Percentiles rank a stretch among this genome's conserved stretches.
These are phyloP conservation scores for Paracentrotus lividus DNA, from an alignment of 53 echinoderm and acorn worm species.

Conservation along the genomic window DNA sequence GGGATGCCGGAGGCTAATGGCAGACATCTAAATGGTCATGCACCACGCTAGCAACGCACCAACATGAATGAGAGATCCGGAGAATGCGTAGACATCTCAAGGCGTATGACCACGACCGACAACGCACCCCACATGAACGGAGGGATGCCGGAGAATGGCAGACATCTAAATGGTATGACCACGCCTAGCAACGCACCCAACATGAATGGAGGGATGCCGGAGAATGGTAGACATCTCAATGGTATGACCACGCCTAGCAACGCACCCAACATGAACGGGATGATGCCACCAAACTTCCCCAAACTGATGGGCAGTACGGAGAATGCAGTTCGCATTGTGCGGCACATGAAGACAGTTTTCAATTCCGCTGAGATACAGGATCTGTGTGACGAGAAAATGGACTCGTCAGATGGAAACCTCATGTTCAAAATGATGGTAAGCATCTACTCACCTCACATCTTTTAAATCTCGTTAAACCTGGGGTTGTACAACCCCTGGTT, in stretches of 20 bases:
- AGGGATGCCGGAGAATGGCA: neutral
- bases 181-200: neutral
- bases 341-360: slow-evolving; percentile 65
- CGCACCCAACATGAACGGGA: slow-evolving; percentile 4
- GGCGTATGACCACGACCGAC: too few species aligned
- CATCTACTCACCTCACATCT: too few species aligned
- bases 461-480: too few species aligned
- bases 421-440: slow-evolving; percentile 68
- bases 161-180: neutral
- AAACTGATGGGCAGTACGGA: slow-evolving; percentile 52
- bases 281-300: slow-evolving; percentile 60
- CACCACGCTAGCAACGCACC: too few species aligned
- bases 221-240: neutral
- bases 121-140: too few species aligned
- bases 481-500: too few species aligned
- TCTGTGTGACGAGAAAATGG: slow-evolving; percentile 64
- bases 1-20: too few species aligned
- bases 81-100: too few species aligned
- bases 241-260: neutral
- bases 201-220: neutral
- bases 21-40: too few species aligned
- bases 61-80: too few species aligned
- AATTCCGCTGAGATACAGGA: slow-evolving; percentile 64
- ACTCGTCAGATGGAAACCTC: slow-evolving; percentile 25
- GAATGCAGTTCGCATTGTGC: slow-evolving; percentile 33